phyloP scores from a whole-genome alignment of 2,888 invertebrate genomes.

The Luperina nickerlii region DNA sequence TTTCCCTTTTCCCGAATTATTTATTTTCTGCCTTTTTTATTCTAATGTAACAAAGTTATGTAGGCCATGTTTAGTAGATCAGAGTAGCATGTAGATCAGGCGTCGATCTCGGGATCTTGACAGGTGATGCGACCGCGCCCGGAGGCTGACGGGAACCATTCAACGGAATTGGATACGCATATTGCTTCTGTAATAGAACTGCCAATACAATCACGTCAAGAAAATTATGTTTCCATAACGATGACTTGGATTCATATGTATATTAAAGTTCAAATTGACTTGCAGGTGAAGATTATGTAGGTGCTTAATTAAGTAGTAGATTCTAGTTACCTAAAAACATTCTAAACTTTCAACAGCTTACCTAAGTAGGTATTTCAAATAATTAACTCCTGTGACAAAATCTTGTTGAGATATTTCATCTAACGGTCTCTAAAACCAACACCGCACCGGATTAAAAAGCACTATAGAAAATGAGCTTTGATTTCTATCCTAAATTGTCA shows the following conservation, averaged over 20 bases:
- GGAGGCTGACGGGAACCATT: conserved; percentile 42
- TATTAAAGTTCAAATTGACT: conserved; percentile 9
- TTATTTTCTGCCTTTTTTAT: conserved; percentile 17
- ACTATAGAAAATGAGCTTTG: conserved; percentile 37
- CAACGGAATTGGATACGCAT: conserved; percentile 49
- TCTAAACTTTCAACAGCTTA: not conserved
- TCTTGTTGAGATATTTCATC: not conserved
- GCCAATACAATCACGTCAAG: conserved; percentile 38
- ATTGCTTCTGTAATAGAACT: conserved; percentile 45
- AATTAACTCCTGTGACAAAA: conserved; percentile 5
- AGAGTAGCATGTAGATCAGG: conserved; percentile 62
- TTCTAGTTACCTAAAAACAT: not conserved
- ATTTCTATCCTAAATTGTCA: conserved; percentile 31
- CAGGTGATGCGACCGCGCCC: conserved; percentile 51
- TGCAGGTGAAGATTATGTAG: not conserved
- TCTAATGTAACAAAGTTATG: conserved; percentile 23
- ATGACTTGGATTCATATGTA: not conserved
- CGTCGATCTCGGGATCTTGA: conserved; percentile 52
- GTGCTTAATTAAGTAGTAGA: no score
- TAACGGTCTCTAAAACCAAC: not conserved
- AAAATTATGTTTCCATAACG: conserved; percentile 20
- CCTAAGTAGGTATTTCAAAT: conserved; percentile 1
- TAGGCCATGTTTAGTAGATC: conserved; percentile 38
- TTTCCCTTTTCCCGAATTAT: not conserved
- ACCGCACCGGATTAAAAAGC: conserved; percentile 1